Evolutionary conservation across 2,113 vertebrate species (phyloP).

Genomic region (Turnix velox): DNA sequence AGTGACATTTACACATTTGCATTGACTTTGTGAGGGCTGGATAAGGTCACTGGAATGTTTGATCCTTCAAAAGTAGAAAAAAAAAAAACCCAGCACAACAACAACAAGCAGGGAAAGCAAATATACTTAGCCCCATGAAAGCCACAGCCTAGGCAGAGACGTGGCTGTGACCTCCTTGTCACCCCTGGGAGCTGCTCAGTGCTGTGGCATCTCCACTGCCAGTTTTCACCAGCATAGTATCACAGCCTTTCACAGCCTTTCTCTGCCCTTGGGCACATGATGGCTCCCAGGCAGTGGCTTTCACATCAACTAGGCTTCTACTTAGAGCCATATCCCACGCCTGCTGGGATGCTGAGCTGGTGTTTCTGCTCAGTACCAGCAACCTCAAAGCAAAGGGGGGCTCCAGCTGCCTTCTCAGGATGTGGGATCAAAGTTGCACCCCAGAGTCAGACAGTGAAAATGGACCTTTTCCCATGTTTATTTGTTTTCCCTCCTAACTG

Average conservation of each 20-base stretch:
- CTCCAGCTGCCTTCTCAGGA: neutral
- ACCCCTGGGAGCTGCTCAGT: neutral
- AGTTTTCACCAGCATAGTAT: neutral
- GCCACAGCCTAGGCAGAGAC: neutral
- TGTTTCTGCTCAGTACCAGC: neutral
- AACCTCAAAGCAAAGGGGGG: neutral
- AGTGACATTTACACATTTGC: conserved; percentile 10
- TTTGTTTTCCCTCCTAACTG: neutral
- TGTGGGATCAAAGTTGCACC: neutral
- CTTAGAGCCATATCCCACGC: neutral
- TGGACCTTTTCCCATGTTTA: neutral
- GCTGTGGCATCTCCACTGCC: neutral
- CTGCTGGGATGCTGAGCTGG: rapidly evolving
- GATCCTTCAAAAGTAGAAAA: neutral
- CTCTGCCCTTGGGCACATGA: neutral
- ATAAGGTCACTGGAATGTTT: conserved; percentile 14
- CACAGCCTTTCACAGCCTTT: neutral
- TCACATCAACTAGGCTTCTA: neutral
- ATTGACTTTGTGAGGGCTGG: neutral
- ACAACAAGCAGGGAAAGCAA: neutral
- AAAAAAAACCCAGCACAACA: neutral
- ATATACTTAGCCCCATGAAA: neutral
- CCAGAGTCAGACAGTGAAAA: neutral
- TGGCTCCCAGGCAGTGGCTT: neutral
- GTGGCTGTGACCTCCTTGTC: neutral